A percentile compares a stretch with the other conserved stretches of the same genome.
Evolutionary conservation across 2,888 invertebrate genomes (phyloP).

Genomic region (Pyrochroa serraticornis): DNA sequence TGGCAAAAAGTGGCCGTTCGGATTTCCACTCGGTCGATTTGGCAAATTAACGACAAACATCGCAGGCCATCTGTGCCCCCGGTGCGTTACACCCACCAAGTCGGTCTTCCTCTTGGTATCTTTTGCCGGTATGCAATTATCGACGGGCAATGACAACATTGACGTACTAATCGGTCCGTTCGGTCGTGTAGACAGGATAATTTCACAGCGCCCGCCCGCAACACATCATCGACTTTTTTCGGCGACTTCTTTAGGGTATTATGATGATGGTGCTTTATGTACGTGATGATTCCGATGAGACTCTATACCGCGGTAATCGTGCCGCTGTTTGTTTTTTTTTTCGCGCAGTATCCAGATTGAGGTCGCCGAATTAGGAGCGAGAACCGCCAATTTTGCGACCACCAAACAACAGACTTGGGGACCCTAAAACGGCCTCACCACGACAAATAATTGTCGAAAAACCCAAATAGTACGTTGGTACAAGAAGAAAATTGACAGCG

Average conservation of each 20-base stretch:
- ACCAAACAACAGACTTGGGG: too few species aligned
- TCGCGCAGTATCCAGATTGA: too few species aligned
- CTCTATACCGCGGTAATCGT: too few species aligned
- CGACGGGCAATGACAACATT: slow-evolving; percentile 47
- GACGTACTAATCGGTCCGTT: slow-evolving; percentile 49
- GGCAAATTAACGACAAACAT: slow-evolving; percentile 18
- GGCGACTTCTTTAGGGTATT: slow-evolving; percentile 25
- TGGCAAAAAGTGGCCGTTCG: slow-evolving; percentile 1
- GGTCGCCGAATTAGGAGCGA: too few species aligned
- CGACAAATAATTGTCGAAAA: too few species aligned
- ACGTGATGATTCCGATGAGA: not conserved
- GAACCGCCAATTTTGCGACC: too few species aligned
- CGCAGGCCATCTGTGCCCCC: slow-evolving; percentile 22
- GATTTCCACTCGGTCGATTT: slow-evolving; percentile 13
- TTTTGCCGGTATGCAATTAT: slow-evolving; percentile 48
- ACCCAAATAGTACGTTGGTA: too few species aligned
- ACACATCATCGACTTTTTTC: slow-evolving; percentile 37
- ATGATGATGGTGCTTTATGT: slow-evolving; percentile 14
- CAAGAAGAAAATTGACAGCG: too few species aligned
- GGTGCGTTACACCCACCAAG: slow-evolving; percentile 31
- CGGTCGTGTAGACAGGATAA: slow-evolving; percentile 47
- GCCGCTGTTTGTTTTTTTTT: too few species aligned
- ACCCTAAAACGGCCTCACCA: too few species aligned
- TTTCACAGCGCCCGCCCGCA: slow-evolving; percentile 43
- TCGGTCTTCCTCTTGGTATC: slow-evolving; percentile 27